Evolutionary conservation across 2,888 invertebrate species (phyloP).

Genomic region (Therioaphis trifolii): DNA sequence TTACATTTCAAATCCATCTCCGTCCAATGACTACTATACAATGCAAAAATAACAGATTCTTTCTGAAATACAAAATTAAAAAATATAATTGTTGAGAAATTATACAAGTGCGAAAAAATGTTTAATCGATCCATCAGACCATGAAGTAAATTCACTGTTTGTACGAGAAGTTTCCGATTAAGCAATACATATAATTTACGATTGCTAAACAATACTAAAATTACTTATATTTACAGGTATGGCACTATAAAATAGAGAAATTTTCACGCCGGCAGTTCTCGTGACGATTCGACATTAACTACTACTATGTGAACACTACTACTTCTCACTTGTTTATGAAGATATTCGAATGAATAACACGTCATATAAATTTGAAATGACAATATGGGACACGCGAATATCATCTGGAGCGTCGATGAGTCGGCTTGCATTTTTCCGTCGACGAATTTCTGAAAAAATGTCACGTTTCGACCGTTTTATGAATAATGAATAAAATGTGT

Average conservation of each 20-base stretch:
- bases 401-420: neutral
- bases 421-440: neutral
- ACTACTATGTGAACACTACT: too few species aligned
- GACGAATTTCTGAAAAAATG: conserved; percentile 31
- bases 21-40: conserved; percentile 39
- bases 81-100: too few species aligned
- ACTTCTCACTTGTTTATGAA: conserved; percentile 7
- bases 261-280: too few species aligned
- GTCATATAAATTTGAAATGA: conserved; percentile 37
- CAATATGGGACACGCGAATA: conserved; percentile 4
- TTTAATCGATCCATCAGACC: too few species aligned
- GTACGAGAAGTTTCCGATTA: too few species aligned
- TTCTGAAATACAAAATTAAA: conserved; percentile 1
- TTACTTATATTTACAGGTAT: too few species aligned
- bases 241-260: too few species aligned
- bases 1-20: conserved; percentile 19
- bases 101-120: too few species aligned
- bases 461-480: neutral
- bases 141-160: too few species aligned
- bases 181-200: neutral
- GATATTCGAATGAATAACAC: conserved; percentile 26
- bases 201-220: too few species aligned
- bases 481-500: neutral
- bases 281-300: too few species aligned
- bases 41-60: neutral